Evolutionary conservation across 2,888 invertebrate species (phyloP).

Genomic region (Conchocele bisecta): DNA sequence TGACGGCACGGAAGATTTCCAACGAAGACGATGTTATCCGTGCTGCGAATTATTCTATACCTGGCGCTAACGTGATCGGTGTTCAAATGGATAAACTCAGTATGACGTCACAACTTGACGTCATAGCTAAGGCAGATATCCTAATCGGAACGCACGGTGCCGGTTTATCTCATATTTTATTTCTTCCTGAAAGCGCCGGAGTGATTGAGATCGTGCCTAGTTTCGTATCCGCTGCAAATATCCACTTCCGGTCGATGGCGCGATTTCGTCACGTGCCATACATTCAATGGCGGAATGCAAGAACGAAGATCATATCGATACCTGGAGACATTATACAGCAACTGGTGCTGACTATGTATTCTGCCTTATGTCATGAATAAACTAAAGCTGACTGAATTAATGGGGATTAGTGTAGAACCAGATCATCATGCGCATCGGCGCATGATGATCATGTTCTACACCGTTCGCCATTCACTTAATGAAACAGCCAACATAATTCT

Average conservation of each 20-base stretch:
- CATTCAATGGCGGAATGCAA: conserved; percentile 76
- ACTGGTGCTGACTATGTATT: too few species aligned
- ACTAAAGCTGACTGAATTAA: too few species aligned
- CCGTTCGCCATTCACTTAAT: too few species aligned
- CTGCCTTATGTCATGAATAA: too few species aligned
- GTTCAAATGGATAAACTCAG: conserved; percentile 76
- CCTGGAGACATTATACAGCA: too few species aligned
- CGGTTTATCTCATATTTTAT: conserved; percentile 79
- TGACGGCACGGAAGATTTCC: conserved; percentile 76
- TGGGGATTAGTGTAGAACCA: too few species aligned
- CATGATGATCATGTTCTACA: too few species aligned
- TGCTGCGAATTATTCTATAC: conserved; percentile 60
- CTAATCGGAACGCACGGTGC: conserved; percentile 82
- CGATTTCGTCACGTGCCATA: conserved; percentile 78
- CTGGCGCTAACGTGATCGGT: conserved; percentile 65
- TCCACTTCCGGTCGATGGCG: conserved; percentile 78
- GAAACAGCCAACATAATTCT: too few species aligned
- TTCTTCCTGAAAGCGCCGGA: conserved; percentile 76
- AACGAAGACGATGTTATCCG: conserved; percentile 79
- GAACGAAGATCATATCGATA: too few species aligned
- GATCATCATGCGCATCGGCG: too few species aligned
- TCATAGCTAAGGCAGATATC: conserved; percentile 76
- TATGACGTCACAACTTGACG: conserved; percentile 76
- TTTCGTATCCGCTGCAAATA: conserved; percentile 62
- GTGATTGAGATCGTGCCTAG: conserved; percentile 79